These are phyloP conservation scores for Equus quagga DNA, from an alignment of 2,113 vertebrate species.

Conservation along the genomic window DNA sequence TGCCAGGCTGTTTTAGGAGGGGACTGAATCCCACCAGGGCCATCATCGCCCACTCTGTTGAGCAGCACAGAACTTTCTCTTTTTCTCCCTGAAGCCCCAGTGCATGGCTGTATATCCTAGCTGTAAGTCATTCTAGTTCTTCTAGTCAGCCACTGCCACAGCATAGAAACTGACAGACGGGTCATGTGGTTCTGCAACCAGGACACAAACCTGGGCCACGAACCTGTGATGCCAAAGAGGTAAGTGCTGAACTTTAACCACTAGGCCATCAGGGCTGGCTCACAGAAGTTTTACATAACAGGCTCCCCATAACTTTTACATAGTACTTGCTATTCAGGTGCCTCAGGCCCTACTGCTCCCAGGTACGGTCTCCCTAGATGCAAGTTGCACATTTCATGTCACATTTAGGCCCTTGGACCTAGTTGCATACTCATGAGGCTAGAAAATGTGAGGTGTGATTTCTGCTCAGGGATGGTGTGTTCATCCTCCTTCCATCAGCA, in stretches of 20 bases:
- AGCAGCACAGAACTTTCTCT: slow-evolving; percentile 83
- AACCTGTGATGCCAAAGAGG: too few relatives aligned
- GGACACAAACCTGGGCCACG: too few relatives aligned
- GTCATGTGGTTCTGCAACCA: too few relatives aligned
- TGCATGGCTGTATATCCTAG: too few relatives aligned
- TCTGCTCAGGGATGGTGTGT: background rate
- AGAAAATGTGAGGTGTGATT: background rate
- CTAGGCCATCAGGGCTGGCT: too few relatives aligned
- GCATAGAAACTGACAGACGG: too few relatives aligned
- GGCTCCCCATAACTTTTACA: background rate
- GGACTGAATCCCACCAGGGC: slow-evolving; percentile 87
- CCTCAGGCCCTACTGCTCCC: background rate
- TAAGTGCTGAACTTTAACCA: too few relatives aligned
- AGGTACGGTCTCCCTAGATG: rapidly evolving
- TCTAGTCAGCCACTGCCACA: too few relatives aligned
- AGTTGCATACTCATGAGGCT: background rate
- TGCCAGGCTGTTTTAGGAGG: slow-evolving; percentile 86
- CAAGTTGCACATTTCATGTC: background rate
- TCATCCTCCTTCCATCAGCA: background rate
- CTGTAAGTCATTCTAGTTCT: too few relatives aligned
- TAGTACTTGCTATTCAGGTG: background rate
- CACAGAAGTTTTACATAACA: slow-evolving; percentile 81
- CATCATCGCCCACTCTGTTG: slow-evolving; percentile 84
- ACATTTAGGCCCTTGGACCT: background rate
- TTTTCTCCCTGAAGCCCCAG: too few relatives aligned